Percentiles rank a stretch among this genome's conserved stretches.
These are phyloP conservation scores for Drosophila nr. medialis DNA, from an alignment of 2,888 invertebrate species.

Conservation along the genomic window DNA sequence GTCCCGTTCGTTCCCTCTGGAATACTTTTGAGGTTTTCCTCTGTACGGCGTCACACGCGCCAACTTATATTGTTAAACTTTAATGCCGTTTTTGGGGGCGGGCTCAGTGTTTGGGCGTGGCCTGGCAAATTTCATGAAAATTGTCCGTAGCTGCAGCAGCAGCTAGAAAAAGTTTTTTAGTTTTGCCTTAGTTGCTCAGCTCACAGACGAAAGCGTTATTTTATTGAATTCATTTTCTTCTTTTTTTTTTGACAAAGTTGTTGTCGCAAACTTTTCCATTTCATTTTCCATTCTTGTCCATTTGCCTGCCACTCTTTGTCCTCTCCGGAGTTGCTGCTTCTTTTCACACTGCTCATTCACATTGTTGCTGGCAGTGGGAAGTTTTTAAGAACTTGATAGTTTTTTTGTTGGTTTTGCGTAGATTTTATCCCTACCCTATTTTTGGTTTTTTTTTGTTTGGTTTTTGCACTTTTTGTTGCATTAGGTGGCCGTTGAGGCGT, in stretches of 20 bases:
- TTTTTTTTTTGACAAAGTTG: slow-evolving; percentile 42
- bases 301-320: slow-evolving; percentile 44
- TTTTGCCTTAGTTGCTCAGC: slow-evolving; percentile 35
- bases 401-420: slow-evolving; percentile 52
- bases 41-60: slow-evolving; percentile 52
- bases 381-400: slow-evolving; percentile 73
- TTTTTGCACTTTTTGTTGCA: slow-evolving; percentile 59
- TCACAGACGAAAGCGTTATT: slow-evolving; percentile 75
- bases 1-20: slow-evolving; percentile 1
- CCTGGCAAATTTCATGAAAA: slow-evolving; percentile 67
- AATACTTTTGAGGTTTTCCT: slow-evolving; percentile 64
- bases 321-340: slow-evolving; percentile 15
- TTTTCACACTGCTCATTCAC: slow-evolving; percentile 47
- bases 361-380: slow-evolving; percentile 59
- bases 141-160: slow-evolving; percentile 47
- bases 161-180: slow-evolving; percentile 51
- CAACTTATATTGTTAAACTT: slow-evolving; percentile 66
- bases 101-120: slow-evolving; percentile 48
- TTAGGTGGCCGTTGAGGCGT: slow-evolving; percentile 76
- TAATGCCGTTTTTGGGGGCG: slow-evolving; percentile 41
- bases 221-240: slow-evolving; percentile 68
- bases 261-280: slow-evolving; percentile 77
- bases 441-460: not conserved
- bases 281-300: slow-evolving; percentile 73
- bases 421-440: slow-evolving; percentile 33